These are phyloP conservation scores for Onychomys leucogaster DNA, from an alignment of 2,797 vertebrate genomes.

Conservation along the genomic window DNA sequence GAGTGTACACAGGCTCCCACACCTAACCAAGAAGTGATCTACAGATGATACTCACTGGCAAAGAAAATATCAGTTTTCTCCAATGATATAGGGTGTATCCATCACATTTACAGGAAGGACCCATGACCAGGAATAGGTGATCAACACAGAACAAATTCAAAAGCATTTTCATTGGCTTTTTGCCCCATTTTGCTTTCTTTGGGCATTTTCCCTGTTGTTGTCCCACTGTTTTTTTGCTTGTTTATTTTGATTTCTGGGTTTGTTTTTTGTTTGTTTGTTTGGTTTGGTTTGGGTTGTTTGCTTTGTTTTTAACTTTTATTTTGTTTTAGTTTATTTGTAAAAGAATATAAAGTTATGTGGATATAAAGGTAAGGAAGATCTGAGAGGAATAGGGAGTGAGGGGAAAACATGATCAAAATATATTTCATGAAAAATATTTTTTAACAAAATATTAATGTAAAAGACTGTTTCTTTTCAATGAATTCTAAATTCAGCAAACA, in stretches of 20 bases:
- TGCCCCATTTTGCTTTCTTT: background rate
- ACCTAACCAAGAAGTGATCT: background rate
- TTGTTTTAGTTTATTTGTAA: background rate
- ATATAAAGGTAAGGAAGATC: background rate
- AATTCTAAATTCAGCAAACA: constrained; percentile 15
- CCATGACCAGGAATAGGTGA: background rate
- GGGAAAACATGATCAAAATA: background rate
- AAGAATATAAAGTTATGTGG: background rate
- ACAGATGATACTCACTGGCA: background rate
- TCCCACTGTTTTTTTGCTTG: background rate
- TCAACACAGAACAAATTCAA: background rate
- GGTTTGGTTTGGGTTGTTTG: background rate
- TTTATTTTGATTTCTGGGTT: background rate
- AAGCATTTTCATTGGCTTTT: background rate
- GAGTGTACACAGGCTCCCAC: background rate
- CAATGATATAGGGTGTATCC: background rate
- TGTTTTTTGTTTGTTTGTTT: background rate
- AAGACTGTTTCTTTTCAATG: background rate
- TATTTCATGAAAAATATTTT: background rate
- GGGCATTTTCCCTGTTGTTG: no score
- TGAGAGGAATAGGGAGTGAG: background rate
- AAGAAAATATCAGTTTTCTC: background rate
- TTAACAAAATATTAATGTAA: background rate
- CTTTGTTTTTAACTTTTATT: background rate
- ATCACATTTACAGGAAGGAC: background rate